Conservation (phyloP, 2,113 vertebrate species). For the Centropus unirufus region DNA sequence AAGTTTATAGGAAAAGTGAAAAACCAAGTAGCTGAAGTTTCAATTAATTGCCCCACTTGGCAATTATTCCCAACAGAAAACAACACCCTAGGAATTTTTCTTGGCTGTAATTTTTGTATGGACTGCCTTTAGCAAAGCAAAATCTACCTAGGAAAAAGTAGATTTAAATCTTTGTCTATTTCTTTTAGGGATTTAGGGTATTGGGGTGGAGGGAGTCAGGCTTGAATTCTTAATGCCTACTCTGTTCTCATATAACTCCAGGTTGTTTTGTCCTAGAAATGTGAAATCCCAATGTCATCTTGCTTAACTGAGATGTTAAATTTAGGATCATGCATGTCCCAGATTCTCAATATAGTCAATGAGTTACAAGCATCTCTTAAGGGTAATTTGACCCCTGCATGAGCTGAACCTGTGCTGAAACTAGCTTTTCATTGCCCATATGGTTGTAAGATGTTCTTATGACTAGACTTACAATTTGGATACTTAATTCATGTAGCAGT, state of each 20-base stretch:
- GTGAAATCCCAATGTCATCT: slow-evolving; percentile 19
- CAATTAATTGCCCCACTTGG: not conserved
- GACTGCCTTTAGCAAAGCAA: not conserved
- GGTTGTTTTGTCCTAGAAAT: slow-evolving; percentile 46
- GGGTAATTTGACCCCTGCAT: not conserved
- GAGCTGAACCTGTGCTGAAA: not conserved
- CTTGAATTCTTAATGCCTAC: not conserved
- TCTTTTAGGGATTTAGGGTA: not conserved
- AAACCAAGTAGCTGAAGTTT: slow-evolving; percentile 5
- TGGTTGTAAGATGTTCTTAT: not conserved
- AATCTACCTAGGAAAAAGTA: not conserved
- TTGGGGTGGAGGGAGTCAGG: not conserved
- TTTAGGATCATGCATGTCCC: slow-evolving; percentile 44
- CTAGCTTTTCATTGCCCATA: not conserved
- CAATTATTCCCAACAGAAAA: not conserved
- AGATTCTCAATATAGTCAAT: slow-evolving; percentile 53
- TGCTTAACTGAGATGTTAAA: slow-evolving; percentile 37
- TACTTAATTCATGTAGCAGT: not conserved
- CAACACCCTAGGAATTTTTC: not conserved
- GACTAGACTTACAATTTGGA: not conserved
- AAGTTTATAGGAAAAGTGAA: not conserved
- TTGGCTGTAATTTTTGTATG: not conserved
- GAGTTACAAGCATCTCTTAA: not conserved
- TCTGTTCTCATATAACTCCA: not conserved
- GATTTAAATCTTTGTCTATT: not conserved